phyloP scores from a whole-genome alignment of 2,888 invertebrate species.

The Anthoptus insignis region DNA sequence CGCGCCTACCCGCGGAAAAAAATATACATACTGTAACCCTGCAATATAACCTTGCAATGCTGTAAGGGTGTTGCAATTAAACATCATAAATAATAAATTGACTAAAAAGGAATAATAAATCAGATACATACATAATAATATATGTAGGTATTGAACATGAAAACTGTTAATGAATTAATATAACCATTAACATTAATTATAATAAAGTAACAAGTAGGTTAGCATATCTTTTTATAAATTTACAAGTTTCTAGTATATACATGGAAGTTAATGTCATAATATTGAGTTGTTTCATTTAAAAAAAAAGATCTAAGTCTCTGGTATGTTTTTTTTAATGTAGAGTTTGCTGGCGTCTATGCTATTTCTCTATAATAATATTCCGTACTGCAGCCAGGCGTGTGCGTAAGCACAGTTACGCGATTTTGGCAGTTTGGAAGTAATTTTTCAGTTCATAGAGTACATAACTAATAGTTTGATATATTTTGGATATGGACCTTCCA shows the following conservation, averaged over 20 bases:
- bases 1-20: no score
- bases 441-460: constrained; percentile 11
- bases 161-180: no score
- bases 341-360: neutral
- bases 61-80: no score
- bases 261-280: neutral
- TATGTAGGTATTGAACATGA: no score
- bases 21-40: no score
- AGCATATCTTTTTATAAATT: constrained; percentile 2
- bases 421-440: neutral
- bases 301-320: neutral
- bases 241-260: constrained; percentile 1
- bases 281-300: neutral
- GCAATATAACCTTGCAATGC: no score
- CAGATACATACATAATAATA: no score
- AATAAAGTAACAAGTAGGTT: no score
- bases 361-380: constrained; percentile 12
- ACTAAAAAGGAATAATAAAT: no score
- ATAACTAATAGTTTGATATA: neutral
- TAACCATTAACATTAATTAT: no score
- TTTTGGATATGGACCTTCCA: constrained; percentile 13
- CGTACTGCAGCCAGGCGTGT: constrained; percentile 7
- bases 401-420: constrained; percentile 9
- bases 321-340: constrained; percentile 5
- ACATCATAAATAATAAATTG: no score